phyloP scores from a whole-genome alignment of 2,888 invertebrate species.

The Polyommatus iphigenia region DNA sequence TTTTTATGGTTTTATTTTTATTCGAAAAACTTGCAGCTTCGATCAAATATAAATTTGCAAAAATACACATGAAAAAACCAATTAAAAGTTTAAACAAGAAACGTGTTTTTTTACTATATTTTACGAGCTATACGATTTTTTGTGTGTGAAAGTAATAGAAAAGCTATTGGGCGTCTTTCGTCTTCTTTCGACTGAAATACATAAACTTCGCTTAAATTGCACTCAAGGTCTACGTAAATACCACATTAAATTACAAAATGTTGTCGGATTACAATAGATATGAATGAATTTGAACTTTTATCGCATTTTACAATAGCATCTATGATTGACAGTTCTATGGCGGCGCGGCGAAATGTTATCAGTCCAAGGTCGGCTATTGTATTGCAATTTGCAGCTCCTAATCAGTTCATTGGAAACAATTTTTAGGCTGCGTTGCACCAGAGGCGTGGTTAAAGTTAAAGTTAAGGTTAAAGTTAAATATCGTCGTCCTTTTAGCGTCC shows the following conservation, averaged over 20 bases:
- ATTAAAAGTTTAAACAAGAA: too few relatives aligned
- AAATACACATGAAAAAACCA: too few relatives aligned
- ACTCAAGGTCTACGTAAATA: not conserved
- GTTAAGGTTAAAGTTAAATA: too few relatives aligned
- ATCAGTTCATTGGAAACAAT: not conserved
- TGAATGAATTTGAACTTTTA: constrained; percentile 17
- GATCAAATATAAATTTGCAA: too few relatives aligned
- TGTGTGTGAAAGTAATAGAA: not conserved
- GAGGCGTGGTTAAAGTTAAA: too few relatives aligned
- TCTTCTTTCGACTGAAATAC: not conserved
- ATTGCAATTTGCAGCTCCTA: constrained; percentile 22
- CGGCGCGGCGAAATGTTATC: constrained; percentile 39
- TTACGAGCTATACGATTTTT: too few relatives aligned
- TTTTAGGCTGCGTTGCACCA: too few relatives aligned
- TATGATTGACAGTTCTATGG: constrained; percentile 12
- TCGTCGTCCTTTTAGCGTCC: too few relatives aligned
- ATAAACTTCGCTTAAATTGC: not conserved
- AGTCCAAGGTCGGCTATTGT: constrained; percentile 42
- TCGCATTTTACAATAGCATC: constrained; percentile 12
- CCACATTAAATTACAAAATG: not conserved
- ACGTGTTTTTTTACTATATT: too few relatives aligned
- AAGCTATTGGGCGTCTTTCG: not conserved
- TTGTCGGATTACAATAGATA: not conserved
- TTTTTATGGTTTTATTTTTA: not conserved
- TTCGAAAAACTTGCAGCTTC: too few relatives aligned